Evolutionary conservation across 37 sponge, comb jelly and placozoan genomes (phyloP).

Genomic region (Hexactinellida sp.): DNA sequence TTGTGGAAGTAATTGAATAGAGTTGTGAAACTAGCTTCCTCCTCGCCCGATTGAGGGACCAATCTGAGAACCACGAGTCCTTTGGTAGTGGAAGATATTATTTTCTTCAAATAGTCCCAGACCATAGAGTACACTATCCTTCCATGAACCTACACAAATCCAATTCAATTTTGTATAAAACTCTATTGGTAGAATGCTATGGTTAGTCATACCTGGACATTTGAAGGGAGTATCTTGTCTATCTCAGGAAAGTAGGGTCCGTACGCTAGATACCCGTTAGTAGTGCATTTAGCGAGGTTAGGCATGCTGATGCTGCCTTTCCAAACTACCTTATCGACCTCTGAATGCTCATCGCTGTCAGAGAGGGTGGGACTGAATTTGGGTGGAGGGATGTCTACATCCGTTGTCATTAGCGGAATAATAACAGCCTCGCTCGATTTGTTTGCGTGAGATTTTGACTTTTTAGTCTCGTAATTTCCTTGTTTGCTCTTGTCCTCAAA

Average conservation of each 20-base stretch:
- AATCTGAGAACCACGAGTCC: neutral
- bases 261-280: neutral
- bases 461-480: neutral
- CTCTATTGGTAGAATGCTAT: too few relatives aligned
- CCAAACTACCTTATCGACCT: neutral
- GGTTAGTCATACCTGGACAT: neutral
- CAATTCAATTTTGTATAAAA: neutral
- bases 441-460: neutral
- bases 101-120: conserved; percentile 14
- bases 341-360: conserved; percentile 6
- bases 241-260: neutral
- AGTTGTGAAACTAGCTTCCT: neutral
- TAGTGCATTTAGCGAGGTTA: neutral
- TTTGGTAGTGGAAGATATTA: neutral
- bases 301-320: neutral
- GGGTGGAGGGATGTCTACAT: neutral
- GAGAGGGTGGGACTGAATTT: neutral
- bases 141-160: neutral
- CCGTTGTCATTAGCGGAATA: neutral
- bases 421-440: neutral
- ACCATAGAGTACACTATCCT: conserved; percentile 1
- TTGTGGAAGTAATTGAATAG: conserved; percentile 6
- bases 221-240: neutral
- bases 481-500: neutral
- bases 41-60: neutral